Evolutionary conservation across 2,888 invertebrate genomes (phyloP), one percentile per base, ranked within the genome.

Genomic region (Agriopis aurantiaria): DNA sequence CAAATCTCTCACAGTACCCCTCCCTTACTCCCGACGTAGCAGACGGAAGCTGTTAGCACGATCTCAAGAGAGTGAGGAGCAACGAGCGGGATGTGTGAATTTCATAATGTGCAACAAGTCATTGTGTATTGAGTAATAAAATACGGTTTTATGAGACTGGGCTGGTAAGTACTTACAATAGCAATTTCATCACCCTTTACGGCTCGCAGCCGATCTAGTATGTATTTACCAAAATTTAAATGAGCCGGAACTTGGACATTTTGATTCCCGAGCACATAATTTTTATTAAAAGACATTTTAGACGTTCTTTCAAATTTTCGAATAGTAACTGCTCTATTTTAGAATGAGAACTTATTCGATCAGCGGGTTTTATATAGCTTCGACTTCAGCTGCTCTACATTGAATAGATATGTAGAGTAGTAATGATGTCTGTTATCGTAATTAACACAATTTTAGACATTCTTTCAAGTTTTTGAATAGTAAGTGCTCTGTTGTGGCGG

Each of bases 211-310:
- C 73, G 79, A 65, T 89, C 84, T n/a, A 90, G 74, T 48, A 91
- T 83, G 71, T 80, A 91, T 81, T 88, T 89, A 3, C 91, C 90
- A 62, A 90, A 90, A 79, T 91, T 90, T 56, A 91, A 79, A 82
- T 91, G 91, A 0, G 84, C 88, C 6, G 91, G 90, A 14, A 91
- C 85, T 77, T 82, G 72, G 3, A 86, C 82, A 57, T 84, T 76
- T 80, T 87, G 82, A 56, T 87, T 82, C 57, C 90, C 90, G 58
- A 80, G 79, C 10, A 91, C 82, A 56, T 83, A 87, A 57, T 75
- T 72, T n/a, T 81, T 74, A 61, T 85, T 78, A 52, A 73, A 76
- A 12, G 78, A 76, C 89, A 87, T 89, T 78, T n/a, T 61, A 49
- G n/a, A 4, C 0, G 10, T 12, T n/a, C 3, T 43, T 14, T 10